Evolutionary conservation across 2,113 vertebrate species (phyloP).

Genomic region (Gymnocephalus cernua): DNA sequence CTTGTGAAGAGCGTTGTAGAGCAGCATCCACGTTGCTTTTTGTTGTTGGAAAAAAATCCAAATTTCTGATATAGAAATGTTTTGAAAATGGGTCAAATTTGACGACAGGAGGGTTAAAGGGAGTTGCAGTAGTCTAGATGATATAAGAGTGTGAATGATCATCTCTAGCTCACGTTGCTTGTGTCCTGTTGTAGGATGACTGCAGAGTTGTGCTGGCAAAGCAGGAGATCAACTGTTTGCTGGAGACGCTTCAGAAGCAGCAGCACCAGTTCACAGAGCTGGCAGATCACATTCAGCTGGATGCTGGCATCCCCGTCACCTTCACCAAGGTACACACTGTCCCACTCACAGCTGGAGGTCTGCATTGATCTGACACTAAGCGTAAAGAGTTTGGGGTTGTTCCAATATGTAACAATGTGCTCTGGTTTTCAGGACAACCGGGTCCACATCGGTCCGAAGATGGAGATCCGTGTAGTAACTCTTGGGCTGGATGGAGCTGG

Average conservation of each 20-base stretch:
- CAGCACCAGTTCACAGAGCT: constrained; percentile 98
- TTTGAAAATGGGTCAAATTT: no score
- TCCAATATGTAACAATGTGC: not conserved
- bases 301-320: constrained; percentile 97
- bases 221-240: constrained; percentile 94
- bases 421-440: constrained; percentile 90
- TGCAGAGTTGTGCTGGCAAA: constrained; percentile 97
- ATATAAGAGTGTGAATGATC: no score
- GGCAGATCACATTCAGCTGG: constrained; percentile 95
- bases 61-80: no score
- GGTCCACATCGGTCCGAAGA: constrained; percentile 98
- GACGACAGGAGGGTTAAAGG: no score
- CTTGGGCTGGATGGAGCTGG: constrained; percentile 96
- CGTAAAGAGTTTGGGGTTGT: not conserved
- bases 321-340: constrained; percentile 92
- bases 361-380: not conserved
- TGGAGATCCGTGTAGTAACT: constrained; percentile 98
- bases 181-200: constrained; percentile 87
- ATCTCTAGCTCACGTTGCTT: not conserved
- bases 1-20: no score
- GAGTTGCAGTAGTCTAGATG: no score
- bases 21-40: no score
- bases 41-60: no score
- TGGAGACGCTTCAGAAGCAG: constrained; percentile 96
- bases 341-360: rapidly evolving